Base-by-base conservation (phyloP, 2,888 invertebrate genomes). In the Drosophila mulleri region DNA sequence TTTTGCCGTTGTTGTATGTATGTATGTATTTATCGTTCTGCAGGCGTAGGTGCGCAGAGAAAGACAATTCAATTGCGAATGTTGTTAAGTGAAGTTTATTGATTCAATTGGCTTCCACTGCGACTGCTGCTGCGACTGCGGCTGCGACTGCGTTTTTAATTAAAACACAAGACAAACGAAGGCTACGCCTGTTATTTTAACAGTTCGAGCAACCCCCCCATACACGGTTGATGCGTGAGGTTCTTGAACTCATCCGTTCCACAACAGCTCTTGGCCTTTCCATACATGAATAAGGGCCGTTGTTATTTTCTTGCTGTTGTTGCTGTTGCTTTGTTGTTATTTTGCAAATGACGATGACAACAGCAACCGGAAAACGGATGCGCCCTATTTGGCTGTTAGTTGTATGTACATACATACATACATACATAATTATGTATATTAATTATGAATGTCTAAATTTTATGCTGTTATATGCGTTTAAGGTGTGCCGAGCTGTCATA, bases 291-390 rank as follows among this genome's bases (percentile, higher is more conserved):
- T 60, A 71, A 80, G 78, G 69, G 67, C 75, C 72, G 67, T 61
- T 69, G 60, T 72, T 72, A 48, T 39, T 16, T 50, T 65, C 20
- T 61, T 72, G 42, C 47, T 56, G 32, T 20, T 65, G 29, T 60
- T 72, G 42, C 47, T 56, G 32, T 20, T 23, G 26, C 39, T 53
- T 57, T 58, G 71, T 61, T 66, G 63, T 73, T 70, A 66, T 72
- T 78, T 81, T 73, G 68, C 74, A 67, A 63, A 69, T 41, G 58
- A 50, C 42, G 47, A 48, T 29, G 58, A 62, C 62, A 54, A 29
- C 54, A 64, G 57, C 67, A 68, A 69, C 84, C 84, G 90, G 84
- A 84, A 89, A 89, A 82, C 88, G 84, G 84, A 84, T 87, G 82
- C 68, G 76, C 79, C 85, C 82, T 82, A 79, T 89, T 89, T 82